A percentile compares a stretch with the other conserved stretches of the same genome.
Evolutionary conservation across 64 coral and sea anemone species (phyloP).

Genomic region (Montipora efflorescens): DNA sequence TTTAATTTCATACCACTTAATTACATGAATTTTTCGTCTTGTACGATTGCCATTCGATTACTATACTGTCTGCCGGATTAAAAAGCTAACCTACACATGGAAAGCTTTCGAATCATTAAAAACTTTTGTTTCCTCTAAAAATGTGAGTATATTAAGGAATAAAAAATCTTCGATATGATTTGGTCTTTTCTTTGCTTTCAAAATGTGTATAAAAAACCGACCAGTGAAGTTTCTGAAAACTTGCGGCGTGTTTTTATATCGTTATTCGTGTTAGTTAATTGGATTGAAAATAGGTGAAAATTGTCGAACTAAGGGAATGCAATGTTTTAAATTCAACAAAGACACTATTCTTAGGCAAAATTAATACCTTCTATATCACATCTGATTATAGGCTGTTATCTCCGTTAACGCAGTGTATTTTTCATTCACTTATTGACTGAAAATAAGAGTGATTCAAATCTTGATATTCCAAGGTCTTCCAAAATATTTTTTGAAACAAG

Average conservation of each 20-base stretch:
- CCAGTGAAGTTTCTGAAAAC: too few relatives aligned
- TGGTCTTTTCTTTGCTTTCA: background rate
- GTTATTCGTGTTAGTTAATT: background rate
- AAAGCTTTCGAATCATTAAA: background rate
- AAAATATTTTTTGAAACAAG: background rate
- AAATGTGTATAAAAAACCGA: background rate
- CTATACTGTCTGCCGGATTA: too few relatives aligned
- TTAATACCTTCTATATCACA: background rate
- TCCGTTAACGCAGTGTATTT: background rate
- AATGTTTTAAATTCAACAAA: slow-evolving; percentile 44
- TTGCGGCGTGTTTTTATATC: background rate
- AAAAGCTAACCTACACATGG: too few relatives aligned
- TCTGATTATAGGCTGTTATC: slow-evolving; percentile 13
- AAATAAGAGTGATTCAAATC: background rate
- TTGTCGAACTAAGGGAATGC: slow-evolving; percentile 13
- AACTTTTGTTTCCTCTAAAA: background rate
- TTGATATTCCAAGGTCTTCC: background rate
- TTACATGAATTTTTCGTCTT: background rate
- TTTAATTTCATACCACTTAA: background rate
- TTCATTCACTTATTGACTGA: slow-evolving; percentile 31
- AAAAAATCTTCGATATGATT: too few relatives aligned
- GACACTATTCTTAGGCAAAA: background rate
- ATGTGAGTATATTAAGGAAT: too few relatives aligned
- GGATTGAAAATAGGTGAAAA: slow-evolving; percentile 30
- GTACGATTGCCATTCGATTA: background rate